Evolutionary conservation across 2,113 vertebrate genomes (phyloP).

Genomic region (Hypocryptadius cinnamomeus): DNA sequence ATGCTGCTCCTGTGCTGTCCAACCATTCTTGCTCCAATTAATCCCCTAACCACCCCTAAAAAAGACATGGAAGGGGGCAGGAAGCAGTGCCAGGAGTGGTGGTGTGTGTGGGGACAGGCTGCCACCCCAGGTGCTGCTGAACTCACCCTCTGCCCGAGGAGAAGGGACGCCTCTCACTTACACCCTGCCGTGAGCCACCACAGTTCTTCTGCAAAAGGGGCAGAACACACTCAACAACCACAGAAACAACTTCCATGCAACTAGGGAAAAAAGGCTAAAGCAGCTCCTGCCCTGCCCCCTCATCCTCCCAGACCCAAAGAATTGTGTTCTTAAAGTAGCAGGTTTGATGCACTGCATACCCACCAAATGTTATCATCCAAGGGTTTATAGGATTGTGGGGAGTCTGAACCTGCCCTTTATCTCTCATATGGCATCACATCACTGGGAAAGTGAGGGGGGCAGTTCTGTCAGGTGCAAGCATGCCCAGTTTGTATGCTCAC

Average conservation of each 20-base stretch:
- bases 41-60: not conserved
- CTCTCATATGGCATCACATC: not conserved
- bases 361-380: not conserved
- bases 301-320: not conserved
- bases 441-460: not conserved
- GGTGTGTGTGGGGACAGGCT: not conserved
- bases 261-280: not conserved
- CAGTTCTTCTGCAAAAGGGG: slow-evolving; percentile 30
- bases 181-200: not conserved
- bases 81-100: not conserved
- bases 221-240: not conserved
- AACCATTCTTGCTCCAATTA: not conserved
- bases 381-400: not conserved
- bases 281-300: not conserved
- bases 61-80: not conserved
- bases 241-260: not conserved
- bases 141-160: slow-evolving; percentile 8
- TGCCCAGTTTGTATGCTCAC: not conserved
- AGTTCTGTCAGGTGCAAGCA: not conserved
- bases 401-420: not conserved
- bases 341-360: not conserved
- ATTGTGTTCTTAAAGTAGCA: not conserved
- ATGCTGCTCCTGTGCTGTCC: not conserved
- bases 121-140: not conserved
- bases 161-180: not conserved